These are phyloP conservation scores for Sarotherodon lohbergeri DNA, from an alignment of 2,113 vertebrate genomes.

Conservation along the genomic window DNA sequence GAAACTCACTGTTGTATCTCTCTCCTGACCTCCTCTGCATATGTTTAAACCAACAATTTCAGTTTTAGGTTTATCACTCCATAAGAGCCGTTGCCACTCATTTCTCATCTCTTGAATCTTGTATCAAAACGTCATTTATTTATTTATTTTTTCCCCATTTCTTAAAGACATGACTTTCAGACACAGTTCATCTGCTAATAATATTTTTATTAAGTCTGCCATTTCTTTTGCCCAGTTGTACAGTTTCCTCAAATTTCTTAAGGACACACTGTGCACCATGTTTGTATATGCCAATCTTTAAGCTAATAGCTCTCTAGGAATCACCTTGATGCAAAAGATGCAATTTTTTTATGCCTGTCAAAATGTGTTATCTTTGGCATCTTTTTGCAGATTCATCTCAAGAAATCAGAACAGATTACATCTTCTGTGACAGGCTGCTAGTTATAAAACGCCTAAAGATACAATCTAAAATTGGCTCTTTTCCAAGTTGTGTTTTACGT, in stretches of 20 bases:
- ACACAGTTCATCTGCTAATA: background rate
- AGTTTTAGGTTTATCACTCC: background rate
- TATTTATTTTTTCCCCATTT: background rate
- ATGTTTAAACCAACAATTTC: background rate
- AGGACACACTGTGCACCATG: background rate
- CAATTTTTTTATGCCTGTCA: background rate
- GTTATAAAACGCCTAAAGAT: background rate
- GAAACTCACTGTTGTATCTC: background rate
- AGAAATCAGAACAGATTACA: background rate
- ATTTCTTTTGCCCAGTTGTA: background rate
- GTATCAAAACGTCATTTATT: background rate
- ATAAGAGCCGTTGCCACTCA: background rate
- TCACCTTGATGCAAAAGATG: background rate
- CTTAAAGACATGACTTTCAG: background rate
- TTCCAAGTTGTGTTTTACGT: background rate
- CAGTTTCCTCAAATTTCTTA: background rate
- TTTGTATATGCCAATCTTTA: background rate
- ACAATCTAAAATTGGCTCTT: background rate
- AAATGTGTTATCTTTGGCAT: background rate
- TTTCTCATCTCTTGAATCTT: background rate
- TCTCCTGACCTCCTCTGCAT: background rate
- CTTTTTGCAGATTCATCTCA: background rate
- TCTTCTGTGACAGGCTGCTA: background rate
- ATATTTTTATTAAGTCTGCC: background rate
- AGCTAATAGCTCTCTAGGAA: background rate